These are phyloP conservation scores for Vombatus ursinus DNA, from an alignment of 2,113 vertebrate species.

Conservation along the genomic window DNA sequence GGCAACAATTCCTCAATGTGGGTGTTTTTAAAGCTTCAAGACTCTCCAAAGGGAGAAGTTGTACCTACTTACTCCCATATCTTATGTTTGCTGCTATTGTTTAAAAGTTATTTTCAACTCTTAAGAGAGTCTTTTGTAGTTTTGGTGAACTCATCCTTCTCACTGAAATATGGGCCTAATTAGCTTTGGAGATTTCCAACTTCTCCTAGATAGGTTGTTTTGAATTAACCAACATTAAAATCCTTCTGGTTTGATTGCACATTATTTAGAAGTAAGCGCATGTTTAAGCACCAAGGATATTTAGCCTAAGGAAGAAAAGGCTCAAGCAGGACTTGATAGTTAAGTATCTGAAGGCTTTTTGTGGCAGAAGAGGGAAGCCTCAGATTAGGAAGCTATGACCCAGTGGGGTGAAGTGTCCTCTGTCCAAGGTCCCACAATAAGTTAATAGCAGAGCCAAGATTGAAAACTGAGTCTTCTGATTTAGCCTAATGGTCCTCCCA, in stretches of 20 bases:
- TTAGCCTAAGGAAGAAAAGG: background rate
- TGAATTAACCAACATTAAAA: constrained; percentile 1
- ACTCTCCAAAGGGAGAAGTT: background rate
- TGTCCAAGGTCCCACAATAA: background rate
- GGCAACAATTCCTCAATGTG: background rate
- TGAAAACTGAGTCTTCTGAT: background rate
- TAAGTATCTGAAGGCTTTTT: background rate
- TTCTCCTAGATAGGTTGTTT: background rate
- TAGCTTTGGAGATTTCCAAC: background rate
- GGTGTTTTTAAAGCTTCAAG: background rate
- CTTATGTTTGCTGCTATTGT: background rate
- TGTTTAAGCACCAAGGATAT: background rate
- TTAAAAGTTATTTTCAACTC: constrained; percentile 32
- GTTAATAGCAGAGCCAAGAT: background rate
- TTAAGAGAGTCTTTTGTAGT: constrained; percentile 1
- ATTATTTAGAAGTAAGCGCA: background rate
- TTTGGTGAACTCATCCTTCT: constrained; percentile 21
- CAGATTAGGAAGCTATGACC: background rate
- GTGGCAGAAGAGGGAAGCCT: background rate
- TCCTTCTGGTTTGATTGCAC: background rate
- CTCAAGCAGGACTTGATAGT: background rate
- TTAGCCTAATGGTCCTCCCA: background rate
- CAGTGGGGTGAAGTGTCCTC: background rate
- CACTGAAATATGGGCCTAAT: background rate
- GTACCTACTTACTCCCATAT: background rate